Percentiles rank a stretch among this genome's conserved stretches.
phyloP scores from a whole-genome alignment of 2,113 vertebrate species.

The Brevimyrus niger region DNA sequence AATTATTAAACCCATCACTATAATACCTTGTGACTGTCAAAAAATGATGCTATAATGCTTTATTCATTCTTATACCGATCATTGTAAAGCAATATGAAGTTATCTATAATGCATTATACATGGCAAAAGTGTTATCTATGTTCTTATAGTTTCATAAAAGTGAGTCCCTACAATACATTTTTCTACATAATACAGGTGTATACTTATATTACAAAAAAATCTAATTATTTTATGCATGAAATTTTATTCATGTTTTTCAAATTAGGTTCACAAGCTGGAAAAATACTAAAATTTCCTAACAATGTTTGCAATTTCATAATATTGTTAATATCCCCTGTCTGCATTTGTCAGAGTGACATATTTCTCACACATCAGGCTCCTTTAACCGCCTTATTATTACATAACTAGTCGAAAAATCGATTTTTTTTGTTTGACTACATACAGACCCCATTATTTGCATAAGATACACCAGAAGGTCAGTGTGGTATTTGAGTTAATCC shows the following conservation, averaged over 20 bases:
- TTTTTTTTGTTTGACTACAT: background rate
- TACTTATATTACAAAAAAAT: background rate
- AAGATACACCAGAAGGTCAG: background rate
- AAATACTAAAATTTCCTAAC: background rate
- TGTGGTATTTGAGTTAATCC: background rate
- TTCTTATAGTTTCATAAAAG: background rate
- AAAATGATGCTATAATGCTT: too few species aligned
- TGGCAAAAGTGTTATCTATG: background rate
- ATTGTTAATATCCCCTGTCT: background rate
- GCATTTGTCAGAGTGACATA: background rate
- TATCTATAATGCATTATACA: too few species aligned
- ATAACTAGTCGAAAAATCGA: background rate
- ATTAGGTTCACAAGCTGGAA: background rate
- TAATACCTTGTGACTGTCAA: too few species aligned
- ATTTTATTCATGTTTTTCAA: background rate
- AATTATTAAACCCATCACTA: too few species aligned
- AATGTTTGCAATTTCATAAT: background rate
- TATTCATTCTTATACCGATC: too few species aligned
- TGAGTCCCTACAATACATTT: background rate
- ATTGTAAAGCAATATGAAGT: too few species aligned
- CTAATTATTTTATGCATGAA: background rate
- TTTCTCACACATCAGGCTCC: background rate
- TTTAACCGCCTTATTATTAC: background rate
- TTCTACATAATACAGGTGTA: background rate
- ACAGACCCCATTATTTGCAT: background rate